Evolutionary conservation across 2,888 invertebrate genomes (phyloP), one percentile per base, ranked within the genome.

Genomic region (Steromphala cineraria): DNA sequence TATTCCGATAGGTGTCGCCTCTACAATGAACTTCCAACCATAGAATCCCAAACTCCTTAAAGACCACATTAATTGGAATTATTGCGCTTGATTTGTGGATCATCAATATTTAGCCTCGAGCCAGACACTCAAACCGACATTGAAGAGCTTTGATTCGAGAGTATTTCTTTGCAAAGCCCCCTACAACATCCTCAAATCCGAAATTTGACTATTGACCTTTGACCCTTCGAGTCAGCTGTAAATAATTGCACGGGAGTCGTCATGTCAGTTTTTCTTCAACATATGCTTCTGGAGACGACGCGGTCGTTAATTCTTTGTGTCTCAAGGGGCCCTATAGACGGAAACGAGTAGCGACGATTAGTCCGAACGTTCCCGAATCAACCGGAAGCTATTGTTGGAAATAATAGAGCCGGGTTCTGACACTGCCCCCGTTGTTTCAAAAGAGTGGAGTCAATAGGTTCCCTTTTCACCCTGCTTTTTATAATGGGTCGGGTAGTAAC

Each of bases 101-200:
- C 71, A 71, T 71, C 71, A 71, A 71, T 71, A 71, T 71, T 71
- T 71, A 71, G 71, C 71, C 71, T 71, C 40, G 71, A 71, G 71
- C 71, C 71, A 71, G 36, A 71, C 71, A 71, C 71, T 71, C 71
- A 36, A 67, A 24, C 24, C 31, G 28, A 2, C 31, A n/a, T 17
- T 67, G 67, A 71, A 71, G 71, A 71, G 40, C 36, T n/a, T 36
- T 40, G 71, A 36, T 71, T 71, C 36, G 36, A 71, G 31, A n/a
- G 17, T 71, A 71, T 71, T 36, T n/a, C 71, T 40, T 19, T 36
- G 36, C n/a, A 15, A 19, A 28, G 40, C 40, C 40, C 40, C 36
- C 36, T 40, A 40, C 40, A 71, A 71, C 36, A 36, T 31, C 19
- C 40, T 31, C 40, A 36, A 31, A 40, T 28, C 40, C 40, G 10